Percentiles rank a stretch among this genome's conserved stretches.
Conservation (phyloP, 2,113 vertebrate species). For the Prionailurus bengalensis region DNA sequence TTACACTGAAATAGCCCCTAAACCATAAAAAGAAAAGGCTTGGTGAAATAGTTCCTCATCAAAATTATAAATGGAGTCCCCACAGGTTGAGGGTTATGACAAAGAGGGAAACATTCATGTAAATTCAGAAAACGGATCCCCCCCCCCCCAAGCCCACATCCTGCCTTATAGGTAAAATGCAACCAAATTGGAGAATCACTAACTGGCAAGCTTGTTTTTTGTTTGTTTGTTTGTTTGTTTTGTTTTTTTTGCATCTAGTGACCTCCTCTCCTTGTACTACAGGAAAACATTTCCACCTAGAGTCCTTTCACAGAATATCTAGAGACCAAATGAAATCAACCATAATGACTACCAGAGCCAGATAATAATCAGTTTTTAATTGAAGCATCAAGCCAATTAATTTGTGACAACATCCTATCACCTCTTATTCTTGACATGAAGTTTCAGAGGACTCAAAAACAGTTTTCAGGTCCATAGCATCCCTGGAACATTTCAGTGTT, state of each 20-base stretch:
- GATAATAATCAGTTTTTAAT: constrained; percentile 76
- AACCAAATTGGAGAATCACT: constrained; percentile 65
- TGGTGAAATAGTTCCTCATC: constrained; percentile 19
- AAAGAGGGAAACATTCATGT: not conserved
- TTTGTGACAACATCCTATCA: constrained; percentile 64
- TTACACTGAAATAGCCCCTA: not conserved
- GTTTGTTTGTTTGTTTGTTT: not conserved
- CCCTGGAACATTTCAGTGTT: not conserved
- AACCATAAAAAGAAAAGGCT: not conserved
- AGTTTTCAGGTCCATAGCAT: constrained; percentile 46
- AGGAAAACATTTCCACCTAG: constrained; percentile 88
- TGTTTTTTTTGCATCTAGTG: constrained; percentile 75
- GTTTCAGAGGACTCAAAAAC: constrained; percentile 71
- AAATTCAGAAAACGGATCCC: constrained; percentile 39
- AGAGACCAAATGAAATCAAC: constrained; percentile 80
- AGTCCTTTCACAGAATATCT: constrained; percentile 86
- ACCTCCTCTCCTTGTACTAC: constrained; percentile 75
- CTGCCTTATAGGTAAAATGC: constrained; percentile 47
- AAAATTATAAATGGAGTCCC: not conserved
- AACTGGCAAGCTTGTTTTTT: constrained; percentile 69
- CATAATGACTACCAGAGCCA: constrained; percentile 64
- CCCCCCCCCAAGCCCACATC: not conserved
- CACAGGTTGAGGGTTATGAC: not conserved
- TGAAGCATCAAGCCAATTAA: constrained; percentile 77
- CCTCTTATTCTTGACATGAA: constrained; percentile 61